Percentiles rank a stretch among this genome's conserved stretches.
Conservation (phyloP, 2,888 invertebrate genomes). For the Serripes groenlandicus region DNA sequence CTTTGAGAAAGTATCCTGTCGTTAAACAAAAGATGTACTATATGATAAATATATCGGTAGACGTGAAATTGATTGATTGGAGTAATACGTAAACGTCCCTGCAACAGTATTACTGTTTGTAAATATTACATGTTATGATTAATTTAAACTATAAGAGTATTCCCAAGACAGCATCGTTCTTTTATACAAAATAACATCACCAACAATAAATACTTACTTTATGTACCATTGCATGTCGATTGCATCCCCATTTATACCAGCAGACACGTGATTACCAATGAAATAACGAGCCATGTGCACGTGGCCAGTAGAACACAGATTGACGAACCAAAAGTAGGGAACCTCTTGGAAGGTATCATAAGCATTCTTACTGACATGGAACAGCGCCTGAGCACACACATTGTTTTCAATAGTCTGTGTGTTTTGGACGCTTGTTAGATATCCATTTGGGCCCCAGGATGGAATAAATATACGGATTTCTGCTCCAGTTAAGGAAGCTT, state of each 20-base stretch:
- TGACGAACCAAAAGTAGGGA: constrained; percentile 66
- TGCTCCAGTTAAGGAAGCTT: constrained; percentile 63
- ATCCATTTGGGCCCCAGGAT: constrained; percentile 66
- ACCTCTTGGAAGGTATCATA: constrained; percentile 64
- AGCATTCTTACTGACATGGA: constrained; percentile 61
- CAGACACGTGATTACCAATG: constrained; percentile 63
- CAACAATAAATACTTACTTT: constrained; percentile 29
- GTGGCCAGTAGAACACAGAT: constrained; percentile 62
- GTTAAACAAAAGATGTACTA: too few relatives aligned
- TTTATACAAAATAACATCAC: too few relatives aligned
- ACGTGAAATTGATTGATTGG: too few relatives aligned
- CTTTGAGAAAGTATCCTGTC: too few relatives aligned
- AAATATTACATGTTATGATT: too few relatives aligned
- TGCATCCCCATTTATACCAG: constrained; percentile 52
- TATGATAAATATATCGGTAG: too few relatives aligned
- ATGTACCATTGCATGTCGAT: constrained; percentile 67
- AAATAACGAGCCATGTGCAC: constrained; percentile 65
- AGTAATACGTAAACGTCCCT: too few relatives aligned
- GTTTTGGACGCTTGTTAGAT: constrained; percentile 65
- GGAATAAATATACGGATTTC: constrained; percentile 70
- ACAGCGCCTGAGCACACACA: constrained; percentile 65
- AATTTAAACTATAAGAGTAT: too few relatives aligned
- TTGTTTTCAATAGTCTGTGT: constrained; percentile 66
- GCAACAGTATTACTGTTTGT: too few relatives aligned
- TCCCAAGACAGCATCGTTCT: too few relatives aligned